Base-by-base conservation (phyloP, 1,140 invertebrate genomes). In the Zaprionus kolodkinae region DNA sequence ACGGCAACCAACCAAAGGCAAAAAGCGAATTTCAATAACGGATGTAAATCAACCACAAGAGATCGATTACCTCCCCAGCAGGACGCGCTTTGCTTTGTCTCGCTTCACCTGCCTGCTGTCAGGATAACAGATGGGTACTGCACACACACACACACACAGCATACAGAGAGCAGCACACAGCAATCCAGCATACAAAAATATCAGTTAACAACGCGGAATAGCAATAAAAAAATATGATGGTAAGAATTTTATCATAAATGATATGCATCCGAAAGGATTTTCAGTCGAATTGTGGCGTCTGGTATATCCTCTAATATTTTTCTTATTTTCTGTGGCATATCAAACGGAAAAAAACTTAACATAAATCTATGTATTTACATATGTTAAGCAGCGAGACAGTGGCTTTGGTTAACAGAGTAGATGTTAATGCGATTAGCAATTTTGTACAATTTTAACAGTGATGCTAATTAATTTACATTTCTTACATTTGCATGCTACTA, bases 21-120 rank as follows among this genome's bases (percentile, higher is more conserved):
- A 79, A 86, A 87, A 79, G 79, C 78, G 84, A 79, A 84, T 87
- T 87, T 88, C 84, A 80, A 84, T 88, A 88, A 84, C 84, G 84
- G 84, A 88, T 88, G 84, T 88, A 84, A 89, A 88, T 88, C 83
- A 88, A 89, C 84, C 84, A 80, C 84, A 88, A 80, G 85, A 84
- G 84, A 88, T 88, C 84, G 84, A 88, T 88, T 88, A 88, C 84
- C 70, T 84, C 71, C 77, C 70, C 81, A 81, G 84, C 57, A 17
- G 50, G 48, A 43, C 11, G 17, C 52, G 66, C 36, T 36, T 43
- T 6, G 25, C 11, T 36, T 54, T 35, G 21, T 15, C 40, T 40
- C 30, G 27, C 25, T 57, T 70, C 72, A 71, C 72, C 72, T 62
- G 79, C 79, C 79, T 73, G 76, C 72, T 82, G 79, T 76, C 82